These are phyloP conservation scores for Dichetophora obliterata DNA, from an alignment of 2,888 invertebrate species.

Conservation along the genomic window DNA sequence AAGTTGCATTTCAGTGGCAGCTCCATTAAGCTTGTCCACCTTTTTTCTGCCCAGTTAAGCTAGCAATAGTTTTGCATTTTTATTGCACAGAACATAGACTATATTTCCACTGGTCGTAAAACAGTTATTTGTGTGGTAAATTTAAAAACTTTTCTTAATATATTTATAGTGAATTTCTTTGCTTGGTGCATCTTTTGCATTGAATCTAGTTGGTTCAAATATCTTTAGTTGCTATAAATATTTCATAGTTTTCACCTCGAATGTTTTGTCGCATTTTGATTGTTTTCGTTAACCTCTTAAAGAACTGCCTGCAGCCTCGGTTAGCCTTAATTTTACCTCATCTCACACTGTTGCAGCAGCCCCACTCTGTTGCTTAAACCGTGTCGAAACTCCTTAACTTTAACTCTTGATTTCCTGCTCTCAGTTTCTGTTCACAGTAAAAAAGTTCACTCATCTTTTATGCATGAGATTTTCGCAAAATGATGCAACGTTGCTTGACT, in stretches of 20 bases:
- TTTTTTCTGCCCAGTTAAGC: conserved; percentile 1
- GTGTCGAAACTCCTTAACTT: conserved; percentile 35
- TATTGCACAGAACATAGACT: too few relatives aligned
- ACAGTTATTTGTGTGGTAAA: too few relatives aligned
- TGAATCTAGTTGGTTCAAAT: background rate
- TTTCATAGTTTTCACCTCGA: conserved; percentile 21
- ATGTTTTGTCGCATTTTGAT: background rate
- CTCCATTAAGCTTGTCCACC: background rate
- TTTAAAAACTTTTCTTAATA: background rate
- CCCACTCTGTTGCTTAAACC: background rate
- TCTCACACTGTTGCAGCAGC: too few relatives aligned
- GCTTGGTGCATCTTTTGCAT: background rate
- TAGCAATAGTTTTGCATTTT: background rate
- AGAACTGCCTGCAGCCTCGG: background rate
- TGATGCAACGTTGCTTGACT: background rate
- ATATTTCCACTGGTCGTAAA: too few relatives aligned
- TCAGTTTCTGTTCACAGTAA: conserved; percentile 1
- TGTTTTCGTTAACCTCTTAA: background rate
- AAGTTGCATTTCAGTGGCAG: conserved; percentile 3
- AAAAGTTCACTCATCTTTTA: conserved; percentile 34
- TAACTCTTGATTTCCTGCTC: conserved; percentile 32
- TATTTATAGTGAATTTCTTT: background rate
- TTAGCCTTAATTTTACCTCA: background rate
- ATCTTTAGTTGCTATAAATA: conserved; percentile 1
- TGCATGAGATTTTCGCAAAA: conserved; percentile 25